A percentile compares a stretch with the other conserved stretches of the same genome.
phyloP scores from a whole-genome alignment of 2,113 vertebrate species.

The Lophotis ruficrista region DNA sequence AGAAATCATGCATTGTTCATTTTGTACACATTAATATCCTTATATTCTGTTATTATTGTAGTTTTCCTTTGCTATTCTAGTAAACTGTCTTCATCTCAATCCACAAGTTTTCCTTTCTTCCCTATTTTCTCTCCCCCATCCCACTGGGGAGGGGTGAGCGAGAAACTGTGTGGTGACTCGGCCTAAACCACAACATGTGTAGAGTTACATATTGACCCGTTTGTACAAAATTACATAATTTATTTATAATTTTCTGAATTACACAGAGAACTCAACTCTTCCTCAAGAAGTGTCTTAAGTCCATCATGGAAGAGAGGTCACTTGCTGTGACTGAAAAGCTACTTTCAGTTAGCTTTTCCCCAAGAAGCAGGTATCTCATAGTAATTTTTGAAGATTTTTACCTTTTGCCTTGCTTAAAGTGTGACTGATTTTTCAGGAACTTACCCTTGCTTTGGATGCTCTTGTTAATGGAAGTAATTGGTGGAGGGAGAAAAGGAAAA shows the following conservation, averaged over 20 bases:
- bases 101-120: too few relatives aligned
- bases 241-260: neutral
- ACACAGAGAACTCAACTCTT: neutral
- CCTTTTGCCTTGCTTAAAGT: neutral
- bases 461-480: neutral
- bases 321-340: neutral
- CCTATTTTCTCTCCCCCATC: too few relatives aligned
- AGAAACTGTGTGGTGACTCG: too few relatives aligned
- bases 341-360: neutral
- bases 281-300: neutral
- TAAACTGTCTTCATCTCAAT: too few relatives aligned
- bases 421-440: neutral
- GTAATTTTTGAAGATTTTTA: neutral
- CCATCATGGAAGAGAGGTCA: neutral
- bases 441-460: neutral
- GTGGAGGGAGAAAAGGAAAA: neutral
- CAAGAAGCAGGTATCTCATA: neutral
- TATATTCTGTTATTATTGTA: too few relatives aligned
- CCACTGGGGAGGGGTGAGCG: too few relatives aligned
- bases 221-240: neutral
- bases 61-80: too few relatives aligned
- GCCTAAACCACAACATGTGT: too few relatives aligned
- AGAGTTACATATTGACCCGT: neutral
- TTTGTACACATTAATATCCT: too few relatives aligned
- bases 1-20: too few relatives aligned